Base-by-base conservation (phyloP, 2,113 vertebrate species). In the Sphyrna mokarran region DNA sequence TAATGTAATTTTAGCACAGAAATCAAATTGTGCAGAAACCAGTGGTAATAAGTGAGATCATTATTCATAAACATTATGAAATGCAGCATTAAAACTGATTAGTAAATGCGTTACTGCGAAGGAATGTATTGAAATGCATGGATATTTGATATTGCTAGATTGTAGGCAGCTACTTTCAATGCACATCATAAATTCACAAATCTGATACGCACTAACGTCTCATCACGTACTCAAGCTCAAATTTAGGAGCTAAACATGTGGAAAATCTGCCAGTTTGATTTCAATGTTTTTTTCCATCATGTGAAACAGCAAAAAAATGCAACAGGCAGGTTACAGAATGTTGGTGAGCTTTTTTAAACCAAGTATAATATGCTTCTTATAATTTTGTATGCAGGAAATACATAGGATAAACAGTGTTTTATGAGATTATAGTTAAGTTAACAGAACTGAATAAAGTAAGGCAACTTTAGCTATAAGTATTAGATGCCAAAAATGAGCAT, bases 51-150 rank as follows among this genome's bases (percentile, higher is more conserved):
- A 86, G 48, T 86, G 23, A 58, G 48, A 48, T 69, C 68, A 72
- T 95, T 26, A 72, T 95, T 95, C 43, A 72, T 26, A 43, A 43
- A 95, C 69, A 72, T 95, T 72, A 94, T 40, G 90, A 95, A 95
- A 95, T 72, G 20, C 23, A 54, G 22, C 94, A 95, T 29, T 95
- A 72, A 72, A 95, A 23, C 4, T 72, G 43, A 72, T 95, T 95
- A 72, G 40, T 70, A 70, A 94, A 29, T 16, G 40, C 33, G 87
- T 33, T 33, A 70, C 10, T 72, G 43, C 54, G 68, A 95, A 26
- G n/a, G 8, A 20, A 48, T 48, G 23, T 43, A 18, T 37, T 93
- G 20, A 76, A 72, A 94, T 70, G 22, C 40, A 66, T 70, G 11
- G 9, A 54, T 43, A 90, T 33, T 90, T 58, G 87, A 61, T 95